phyloP scores from a whole-genome alignment of 1,140 invertebrate genomes.

The Leptopilina boulardi region DNA sequence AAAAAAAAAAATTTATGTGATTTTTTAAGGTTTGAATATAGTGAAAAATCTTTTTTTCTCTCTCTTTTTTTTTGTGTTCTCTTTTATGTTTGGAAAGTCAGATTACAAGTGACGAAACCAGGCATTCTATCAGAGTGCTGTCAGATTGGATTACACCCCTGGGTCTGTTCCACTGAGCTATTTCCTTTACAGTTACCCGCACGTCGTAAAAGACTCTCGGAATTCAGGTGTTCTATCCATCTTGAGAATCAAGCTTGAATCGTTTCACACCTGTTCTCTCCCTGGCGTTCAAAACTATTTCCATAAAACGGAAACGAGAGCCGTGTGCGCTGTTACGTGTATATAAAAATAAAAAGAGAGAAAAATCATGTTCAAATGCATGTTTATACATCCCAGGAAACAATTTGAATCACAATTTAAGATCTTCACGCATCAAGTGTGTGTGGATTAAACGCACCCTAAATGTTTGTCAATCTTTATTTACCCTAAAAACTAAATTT shows the following conservation, averaged over 20 bases:
- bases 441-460: background rate
- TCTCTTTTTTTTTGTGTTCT: too few species aligned
- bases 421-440: background rate
- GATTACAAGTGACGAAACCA: background rate
- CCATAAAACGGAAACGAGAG: constrained; percentile 29
- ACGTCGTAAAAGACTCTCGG: background rate
- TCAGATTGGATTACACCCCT: constrained; percentile 15
- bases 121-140: constrained; percentile 3
- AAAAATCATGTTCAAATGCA: background rate
- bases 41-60: too few species aligned
- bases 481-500: too few species aligned
- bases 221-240: constrained; percentile 21
- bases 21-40: too few species aligned
- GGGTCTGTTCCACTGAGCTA: constrained; percentile 3
- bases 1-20: too few species aligned
- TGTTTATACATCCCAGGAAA: constrained; percentile 19
- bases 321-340: background rate
- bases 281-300: background rate
- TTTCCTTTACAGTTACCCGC: constrained; percentile 29
- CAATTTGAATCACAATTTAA: background rate
- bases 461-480: background rate
- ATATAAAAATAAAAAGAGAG: too few species aligned
- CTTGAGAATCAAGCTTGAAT: constrained; percentile 24
- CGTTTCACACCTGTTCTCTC: constrained; percentile 23
- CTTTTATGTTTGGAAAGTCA: background rate